Percentiles rank a stretch among this genome's conserved stretches.
Evolutionary conservation across 1,140 invertebrate genomes (phyloP).

Genomic region (Thaumetopoea pityocampa): DNA sequence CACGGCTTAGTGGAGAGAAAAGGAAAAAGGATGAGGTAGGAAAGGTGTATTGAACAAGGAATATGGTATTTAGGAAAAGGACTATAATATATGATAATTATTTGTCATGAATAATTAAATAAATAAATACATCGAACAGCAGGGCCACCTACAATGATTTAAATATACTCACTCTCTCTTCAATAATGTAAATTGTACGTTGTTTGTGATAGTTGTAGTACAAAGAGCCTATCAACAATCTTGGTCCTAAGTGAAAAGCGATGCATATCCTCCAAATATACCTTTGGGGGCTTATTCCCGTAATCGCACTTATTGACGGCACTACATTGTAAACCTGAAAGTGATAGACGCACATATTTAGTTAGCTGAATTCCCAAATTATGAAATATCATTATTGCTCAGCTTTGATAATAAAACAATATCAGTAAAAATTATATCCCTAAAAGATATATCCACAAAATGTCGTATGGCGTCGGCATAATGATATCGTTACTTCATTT

Average conservation of each 20-base stretch:
- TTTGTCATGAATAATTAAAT: too few relatives aligned
- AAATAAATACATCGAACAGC: constrained; percentile 18
- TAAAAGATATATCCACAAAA: too few relatives aligned
- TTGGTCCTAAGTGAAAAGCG: constrained; percentile 91
- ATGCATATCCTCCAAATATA: constrained; percentile 95
- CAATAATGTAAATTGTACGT: constrained; percentile 78
- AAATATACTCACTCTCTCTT: constrained; percentile 64
- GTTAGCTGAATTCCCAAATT: too few relatives aligned
- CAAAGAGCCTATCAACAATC: constrained; percentile 89
- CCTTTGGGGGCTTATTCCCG: constrained; percentile 91
- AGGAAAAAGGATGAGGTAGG: too few relatives aligned
- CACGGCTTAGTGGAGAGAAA: too few relatives aligned
- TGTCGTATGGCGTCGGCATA: too few relatives aligned
- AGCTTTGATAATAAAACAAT: neutral
- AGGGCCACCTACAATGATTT: constrained; percentile 1
- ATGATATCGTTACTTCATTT: too few relatives aligned
- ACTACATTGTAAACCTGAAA: constrained; percentile 92
- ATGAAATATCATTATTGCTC: neutral
- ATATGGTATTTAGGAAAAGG: too few relatives aligned
- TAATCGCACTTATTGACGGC: constrained; percentile 94
- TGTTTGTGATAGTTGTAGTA: constrained; percentile 89
- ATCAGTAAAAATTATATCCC: too few relatives aligned
- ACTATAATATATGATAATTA: too few relatives aligned
- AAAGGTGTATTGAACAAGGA: too few relatives aligned
- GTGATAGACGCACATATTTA: constrained; percentile 1